A percentile compares a stretch with the other conserved stretches of the same genome.
Evolutionary conservation across 2,888 invertebrate genomes (phyloP).

Genomic region (Lasioglossum marginatum): DNA sequence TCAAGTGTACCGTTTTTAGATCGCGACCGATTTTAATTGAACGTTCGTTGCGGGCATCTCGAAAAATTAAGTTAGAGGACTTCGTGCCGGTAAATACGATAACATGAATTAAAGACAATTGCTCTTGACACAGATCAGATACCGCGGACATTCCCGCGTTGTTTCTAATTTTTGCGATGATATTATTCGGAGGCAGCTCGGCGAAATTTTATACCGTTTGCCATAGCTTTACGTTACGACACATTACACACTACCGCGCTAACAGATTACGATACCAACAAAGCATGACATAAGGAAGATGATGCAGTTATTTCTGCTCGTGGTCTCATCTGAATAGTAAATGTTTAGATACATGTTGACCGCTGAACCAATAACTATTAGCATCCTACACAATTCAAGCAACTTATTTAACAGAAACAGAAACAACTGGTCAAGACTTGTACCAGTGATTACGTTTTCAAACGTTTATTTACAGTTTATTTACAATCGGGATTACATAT

Average conservation of each 20-base stretch:
- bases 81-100: neutral
- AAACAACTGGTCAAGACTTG: neutral
- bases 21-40: neutral
- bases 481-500: too few relatives aligned
- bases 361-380: neutral
- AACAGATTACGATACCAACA: neutral
- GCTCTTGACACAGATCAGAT: conserved; percentile 23
- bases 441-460: neutral
- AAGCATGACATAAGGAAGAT: neutral
- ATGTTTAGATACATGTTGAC: neutral
- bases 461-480: neutral
- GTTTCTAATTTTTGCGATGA: conserved; percentile 39
- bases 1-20: too few relatives aligned
- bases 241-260: neutral
- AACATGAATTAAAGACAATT: conserved; percentile 18
- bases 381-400: neutral
- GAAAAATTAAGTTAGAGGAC: neutral
- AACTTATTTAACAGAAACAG: neutral
- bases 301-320: neutral
- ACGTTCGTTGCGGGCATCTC: neutral
- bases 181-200: conserved; percentile 18
- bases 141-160: neutral
- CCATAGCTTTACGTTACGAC: neutral
- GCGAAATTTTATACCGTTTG: neutral
- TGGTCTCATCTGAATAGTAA: neutral